Conservation (phyloP, 2,113 vertebrate genomes). For the Rattus rattus region DNA sequence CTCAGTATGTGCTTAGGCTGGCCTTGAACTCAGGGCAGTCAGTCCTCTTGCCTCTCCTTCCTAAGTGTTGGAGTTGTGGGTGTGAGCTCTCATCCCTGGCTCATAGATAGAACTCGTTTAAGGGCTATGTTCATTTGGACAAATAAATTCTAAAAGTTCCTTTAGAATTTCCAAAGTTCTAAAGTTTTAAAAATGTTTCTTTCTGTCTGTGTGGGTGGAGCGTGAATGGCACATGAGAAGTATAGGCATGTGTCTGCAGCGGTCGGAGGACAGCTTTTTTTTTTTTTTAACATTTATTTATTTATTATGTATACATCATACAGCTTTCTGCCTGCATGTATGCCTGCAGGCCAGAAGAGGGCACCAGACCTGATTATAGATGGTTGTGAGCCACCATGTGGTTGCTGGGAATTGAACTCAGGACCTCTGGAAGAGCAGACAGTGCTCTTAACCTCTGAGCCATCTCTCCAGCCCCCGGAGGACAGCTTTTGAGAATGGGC, state of each 20-base stretch:
- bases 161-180: conserved; percentile 1
- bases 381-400: too few relatives aligned
- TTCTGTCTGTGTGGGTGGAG: not conserved
- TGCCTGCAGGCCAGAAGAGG: too few relatives aligned
- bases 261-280: not conserved
- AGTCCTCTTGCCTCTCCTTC: not conserved
- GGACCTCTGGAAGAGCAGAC: too few relatives aligned
- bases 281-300: too few relatives aligned
- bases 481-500: not conserved
- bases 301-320: too few relatives aligned
- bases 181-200: not conserved
- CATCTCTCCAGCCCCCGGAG: not conserved
- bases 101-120: conserved; percentile 12
- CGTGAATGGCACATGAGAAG: not conserved
- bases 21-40: not conserved
- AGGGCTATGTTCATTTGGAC: conserved; percentile 33
- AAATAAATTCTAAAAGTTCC: conserved; percentile 31
- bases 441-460: too few relatives aligned
- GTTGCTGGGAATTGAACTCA: too few relatives aligned
- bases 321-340: too few relatives aligned
- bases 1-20: not conserved
- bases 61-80: not conserved
- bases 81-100: not conserved
- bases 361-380: too few relatives aligned
- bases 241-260: not conserved